Percentiles rank a stretch among this genome's conserved stretches.
phyloP scores from a whole-genome alignment of 2,888 invertebrate genomes.

The Cenopis cana region DNA sequence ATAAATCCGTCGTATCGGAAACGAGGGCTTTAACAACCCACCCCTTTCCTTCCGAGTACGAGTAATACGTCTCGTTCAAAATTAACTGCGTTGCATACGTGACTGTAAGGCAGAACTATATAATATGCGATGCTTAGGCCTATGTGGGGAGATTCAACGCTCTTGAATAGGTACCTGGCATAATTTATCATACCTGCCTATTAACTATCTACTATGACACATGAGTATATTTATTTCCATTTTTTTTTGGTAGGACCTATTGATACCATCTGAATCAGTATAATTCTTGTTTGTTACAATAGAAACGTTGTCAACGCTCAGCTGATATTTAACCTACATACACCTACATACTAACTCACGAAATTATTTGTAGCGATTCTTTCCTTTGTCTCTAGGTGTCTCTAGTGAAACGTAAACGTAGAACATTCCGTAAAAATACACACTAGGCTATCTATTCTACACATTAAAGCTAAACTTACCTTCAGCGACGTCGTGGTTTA shows the following conservation, averaged over 20 bases:
- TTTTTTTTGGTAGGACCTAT: too few relatives aligned
- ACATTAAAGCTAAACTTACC: conserved; percentile 48
- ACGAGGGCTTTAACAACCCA: conserved; percentile 53
- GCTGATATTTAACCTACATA: too few relatives aligned
- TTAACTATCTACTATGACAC: neutral
- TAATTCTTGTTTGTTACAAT: neutral
- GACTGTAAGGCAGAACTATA: conserved; percentile 34
- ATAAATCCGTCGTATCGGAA: conserved; percentile 65
- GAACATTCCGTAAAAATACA: neutral
- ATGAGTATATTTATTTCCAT: neutral
- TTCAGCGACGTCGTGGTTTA: conserved; percentile 40
- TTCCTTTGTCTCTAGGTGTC: neutral
- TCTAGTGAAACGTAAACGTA: neutral
- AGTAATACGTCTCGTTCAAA: conserved; percentile 50
- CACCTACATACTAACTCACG: neutral
- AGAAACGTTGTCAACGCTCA: too few relatives aligned
- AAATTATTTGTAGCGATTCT: neutral
- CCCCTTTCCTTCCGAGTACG: conserved; percentile 48
- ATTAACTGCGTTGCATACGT: conserved; percentile 48
- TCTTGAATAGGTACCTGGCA: neutral
- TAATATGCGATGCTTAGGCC: conserved; percentile 22
- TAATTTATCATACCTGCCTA: neutral
- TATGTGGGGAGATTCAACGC: neutral
- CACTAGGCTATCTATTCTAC: neutral
- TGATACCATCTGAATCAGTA: neutral